Evolutionary conservation across 2,113 vertebrate species (phyloP), one percentile per base, ranked within the genome.

Genomic region (Cebus imitator): DNA sequence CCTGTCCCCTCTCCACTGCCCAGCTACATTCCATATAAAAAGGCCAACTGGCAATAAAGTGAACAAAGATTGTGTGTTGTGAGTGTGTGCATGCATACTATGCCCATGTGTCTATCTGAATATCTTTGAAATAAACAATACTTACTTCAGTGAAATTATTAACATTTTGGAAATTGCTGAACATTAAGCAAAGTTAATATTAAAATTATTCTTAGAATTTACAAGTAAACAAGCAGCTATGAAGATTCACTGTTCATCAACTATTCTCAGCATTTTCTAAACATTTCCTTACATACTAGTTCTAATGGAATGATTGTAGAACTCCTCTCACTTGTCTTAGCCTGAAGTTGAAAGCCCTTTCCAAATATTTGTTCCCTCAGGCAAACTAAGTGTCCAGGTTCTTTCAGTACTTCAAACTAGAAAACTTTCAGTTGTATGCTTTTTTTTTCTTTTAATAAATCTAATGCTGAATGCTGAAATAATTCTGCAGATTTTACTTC

Each of bases 311-410:
- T 1, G 8, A 50, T 78, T 30, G 58, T 37, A 30, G 30, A 30
- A 14, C 1, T 43, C 45, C 52, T 40, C 64, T 80, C 76, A 80
- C 8, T 87, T 30, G 52, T 87, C 23, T 84, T 25, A 30, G 9
- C n/a, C 43, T 94, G 55, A 85, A 90, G 64, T 17, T 27, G 4
- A 45, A 78, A 86, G 57, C 3, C 4, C 27, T 86, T 95, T 81
- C 11, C 50, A 75, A 52, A 13, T 48, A n/a, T 70, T 11, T 58
- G 57, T 81, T 52, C 8, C 32, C 23, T 58, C 43, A 80, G 61
- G 23, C 84, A 97, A 96, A 61, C 21, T 72, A 90, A 82, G 32
- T 37, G 87, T 81, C 50, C 92, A 50, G 48, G 55, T 94, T 12
- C 52, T 93, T 95, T n/a, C 35, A 91, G 25, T 87, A 50, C 52